Evolutionary conservation across 2,113 vertebrate genomes (phyloP), one percentile per base, ranked within the genome.

Genomic region (Amblyornis subalaris): DNA sequence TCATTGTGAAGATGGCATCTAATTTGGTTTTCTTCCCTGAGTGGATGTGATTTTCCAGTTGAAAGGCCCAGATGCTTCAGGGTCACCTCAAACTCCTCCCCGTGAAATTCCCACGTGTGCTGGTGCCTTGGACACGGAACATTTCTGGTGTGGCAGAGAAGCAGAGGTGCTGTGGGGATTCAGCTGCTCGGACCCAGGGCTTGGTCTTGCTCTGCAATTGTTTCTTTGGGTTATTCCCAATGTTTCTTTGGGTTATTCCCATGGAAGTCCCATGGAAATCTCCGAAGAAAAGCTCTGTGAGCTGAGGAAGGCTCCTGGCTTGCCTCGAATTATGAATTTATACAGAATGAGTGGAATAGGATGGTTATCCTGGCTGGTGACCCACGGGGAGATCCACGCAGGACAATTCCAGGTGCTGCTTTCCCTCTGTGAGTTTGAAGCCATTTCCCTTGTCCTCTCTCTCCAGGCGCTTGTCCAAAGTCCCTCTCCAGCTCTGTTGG

Each of bases 341-440:
- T 62, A 3, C 72, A 20, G 81, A 89, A 93, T 79, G 79, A 95
- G 93, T 12, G 75, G 87, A 80, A 38, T 31, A 19, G 83, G 92
- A 35, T 14, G 36, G 9, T 12, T 73, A 16, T 75, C 13, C 51
- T 20, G 42, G 33, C 77, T 45, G 44, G 21, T 44, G 47, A 15
- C 48, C 55, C 57, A 0, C 0, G 3, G 42, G 62, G 38, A 5
- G 14, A 2, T 11, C 57, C 53, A 12, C 13, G 10, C n/a, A 21
- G 15, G 76, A 20, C 13, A 35, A 4, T 31, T 71, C 57, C 53
- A 13, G 7, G 1, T 16, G 51, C 66, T 78, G 61, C 35, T 85
- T 17, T 12, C 31, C 50, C 29, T 74, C 66, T 61, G 26, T 13
- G 40, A 4, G 1, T 21, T 31, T 8, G 47, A 54, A 23, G 28